Evolutionary conservation across 2,888 invertebrate species (phyloP).

Genomic region (Metopia argyrocephala): DNA sequence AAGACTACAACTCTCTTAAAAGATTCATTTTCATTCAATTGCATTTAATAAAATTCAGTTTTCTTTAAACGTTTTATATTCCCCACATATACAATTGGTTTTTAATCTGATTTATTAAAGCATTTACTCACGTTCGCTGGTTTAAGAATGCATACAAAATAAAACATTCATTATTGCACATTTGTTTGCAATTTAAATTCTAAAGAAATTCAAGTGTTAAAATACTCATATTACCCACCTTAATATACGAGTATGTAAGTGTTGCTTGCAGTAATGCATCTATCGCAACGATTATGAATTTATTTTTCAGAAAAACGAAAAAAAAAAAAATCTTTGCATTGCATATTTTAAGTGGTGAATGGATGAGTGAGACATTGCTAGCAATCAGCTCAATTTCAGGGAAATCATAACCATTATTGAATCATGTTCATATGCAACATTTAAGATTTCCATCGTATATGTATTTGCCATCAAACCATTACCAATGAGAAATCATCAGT

Average conservation of each 20-base stretch:
- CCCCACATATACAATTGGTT: too few relatives aligned
- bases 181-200: background rate
- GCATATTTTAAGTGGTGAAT: too few relatives aligned
- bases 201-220: background rate
- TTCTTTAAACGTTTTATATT: too few relatives aligned
- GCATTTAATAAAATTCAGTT: too few relatives aligned
- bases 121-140: background rate
- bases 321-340: background rate
- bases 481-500: background rate
- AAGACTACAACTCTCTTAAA: too few relatives aligned
- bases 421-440: background rate
- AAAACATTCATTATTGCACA: too few relatives aligned
- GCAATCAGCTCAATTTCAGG: background rate
- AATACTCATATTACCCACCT: too few relatives aligned
- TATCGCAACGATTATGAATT: background rate
- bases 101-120: too few relatives aligned
- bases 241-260: too few relatives aligned
- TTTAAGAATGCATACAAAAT: too few relatives aligned
- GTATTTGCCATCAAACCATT: background rate
- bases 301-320: too few relatives aligned
- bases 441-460: background rate
- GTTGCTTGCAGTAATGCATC: conserved; percentile 6
- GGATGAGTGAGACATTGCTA: background rate
- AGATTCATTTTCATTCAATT: too few relatives aligned
- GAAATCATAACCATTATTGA: conserved; percentile 2